Percentiles rank a stretch among this genome's conserved stretches.
Conservation (phyloP, 2,113 vertebrate species). For the Cyrtonyx montezumae region DNA sequence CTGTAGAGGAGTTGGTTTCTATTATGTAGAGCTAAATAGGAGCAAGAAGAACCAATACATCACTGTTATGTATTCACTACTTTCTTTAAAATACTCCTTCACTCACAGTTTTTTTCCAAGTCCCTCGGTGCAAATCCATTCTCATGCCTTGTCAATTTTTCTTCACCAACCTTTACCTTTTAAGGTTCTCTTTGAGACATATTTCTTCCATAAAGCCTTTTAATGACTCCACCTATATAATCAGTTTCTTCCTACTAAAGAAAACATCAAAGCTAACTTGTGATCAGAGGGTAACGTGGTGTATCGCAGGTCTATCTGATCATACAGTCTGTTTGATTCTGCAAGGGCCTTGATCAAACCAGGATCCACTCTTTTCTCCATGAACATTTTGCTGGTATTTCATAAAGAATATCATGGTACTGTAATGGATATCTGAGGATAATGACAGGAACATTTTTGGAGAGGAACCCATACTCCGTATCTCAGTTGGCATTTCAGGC, state of each 20-base stretch:
- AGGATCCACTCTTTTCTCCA: not conserved
- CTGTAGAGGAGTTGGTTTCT: not conserved
- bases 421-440: not conserved
- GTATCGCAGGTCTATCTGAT: slow-evolving; percentile 38
- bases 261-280: slow-evolving; percentile 53
- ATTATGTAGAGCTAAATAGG: not conserved
- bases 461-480: not conserved
- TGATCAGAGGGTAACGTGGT: not conserved
- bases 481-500: not conserved
- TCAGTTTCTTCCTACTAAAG: slow-evolving; percentile 33
- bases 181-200: slow-evolving; percentile 14
- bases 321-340: slow-evolving; percentile 49
- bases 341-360: slow-evolving; percentile 39
- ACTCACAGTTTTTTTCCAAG: not conserved
- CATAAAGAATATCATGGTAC: not conserved
- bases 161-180: not conserved
- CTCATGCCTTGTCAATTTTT: not conserved
- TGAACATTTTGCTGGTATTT: slow-evolving; percentile 6
- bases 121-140: not conserved
- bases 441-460: not conserved
- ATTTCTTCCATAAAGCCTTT: slow-evolving; percentile 23
- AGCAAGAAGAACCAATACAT: not conserved
- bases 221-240: slow-evolving; percentile 8
- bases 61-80: not conserved
- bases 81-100: not conserved